phyloP scores from a whole-genome alignment of 2,888 invertebrate species.

The Macrosoma leucophasiata region DNA sequence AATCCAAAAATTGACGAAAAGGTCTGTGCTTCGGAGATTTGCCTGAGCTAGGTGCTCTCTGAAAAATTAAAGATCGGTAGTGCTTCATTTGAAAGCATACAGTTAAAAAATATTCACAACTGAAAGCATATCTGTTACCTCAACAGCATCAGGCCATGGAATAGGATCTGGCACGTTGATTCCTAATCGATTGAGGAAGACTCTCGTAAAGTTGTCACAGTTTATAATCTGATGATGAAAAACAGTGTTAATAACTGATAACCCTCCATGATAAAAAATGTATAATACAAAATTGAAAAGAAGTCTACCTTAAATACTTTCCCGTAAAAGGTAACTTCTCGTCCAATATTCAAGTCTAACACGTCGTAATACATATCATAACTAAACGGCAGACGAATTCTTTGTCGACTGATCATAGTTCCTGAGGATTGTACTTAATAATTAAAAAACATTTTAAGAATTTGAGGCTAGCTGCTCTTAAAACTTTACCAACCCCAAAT shows the following conservation, averaged over 20 bases:
- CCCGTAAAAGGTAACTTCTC: conserved; percentile 86
- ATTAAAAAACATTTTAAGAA: no score
- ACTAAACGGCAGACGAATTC: conserved; percentile 85
- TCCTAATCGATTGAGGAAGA: conserved; percentile 89
- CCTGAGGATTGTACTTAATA: no score
- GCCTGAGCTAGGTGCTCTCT: conserved; percentile 38
- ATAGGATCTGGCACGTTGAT: conserved; percentile 85
- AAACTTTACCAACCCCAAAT: no score
- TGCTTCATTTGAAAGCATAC: background rate
- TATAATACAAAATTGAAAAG: background rate
- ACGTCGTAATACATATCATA: conserved; percentile 87
- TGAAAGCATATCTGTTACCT: conserved; percentile 38
- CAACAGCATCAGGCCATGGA: conserved; percentile 55
- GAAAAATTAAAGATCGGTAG: conserved; percentile 35
- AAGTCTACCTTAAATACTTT: conserved; percentile 77
- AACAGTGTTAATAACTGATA: background rate
- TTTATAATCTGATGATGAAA: conserved; percentile 80
- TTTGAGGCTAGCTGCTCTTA: no score
- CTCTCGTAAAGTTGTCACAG: conserved; percentile 91
- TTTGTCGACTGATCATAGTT: conserved; percentile 86
- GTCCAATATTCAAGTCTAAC: conserved; percentile 90
- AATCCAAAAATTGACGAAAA: conserved; percentile 87
- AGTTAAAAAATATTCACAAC: background rate
- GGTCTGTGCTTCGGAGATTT: conserved; percentile 74
- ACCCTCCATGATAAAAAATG: background rate